These are phyloP conservation scores for Morbakka virulenta DNA, from an alignment of 30 jellyfish, hydroid and myxozoan genomes.

Conservation along the genomic window DNA sequence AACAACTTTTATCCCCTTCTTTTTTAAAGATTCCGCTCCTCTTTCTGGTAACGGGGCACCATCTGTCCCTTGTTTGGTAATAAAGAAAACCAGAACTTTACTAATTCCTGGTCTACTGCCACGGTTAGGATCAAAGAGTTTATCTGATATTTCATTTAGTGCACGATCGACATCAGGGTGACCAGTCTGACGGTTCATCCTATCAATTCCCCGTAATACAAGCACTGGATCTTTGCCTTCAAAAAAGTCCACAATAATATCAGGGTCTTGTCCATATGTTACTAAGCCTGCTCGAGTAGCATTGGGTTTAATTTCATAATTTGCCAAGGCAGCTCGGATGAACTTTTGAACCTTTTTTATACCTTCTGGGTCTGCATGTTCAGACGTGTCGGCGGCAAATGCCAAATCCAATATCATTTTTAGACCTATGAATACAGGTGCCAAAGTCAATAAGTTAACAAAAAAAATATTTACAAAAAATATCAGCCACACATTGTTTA, in stretches of 20 bases:
- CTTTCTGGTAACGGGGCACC: background rate
- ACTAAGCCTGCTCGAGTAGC: background rate
- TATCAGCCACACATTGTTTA: too few relatives aligned
- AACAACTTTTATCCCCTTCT: constrained; percentile 20
- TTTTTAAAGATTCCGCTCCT: constrained; percentile 5
- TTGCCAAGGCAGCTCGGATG: background rate
- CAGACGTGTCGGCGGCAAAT: constrained; percentile 47
- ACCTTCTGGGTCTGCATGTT: background rate
- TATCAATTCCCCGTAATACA: background rate
- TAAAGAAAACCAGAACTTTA: background rate
- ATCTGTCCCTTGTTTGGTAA: background rate
- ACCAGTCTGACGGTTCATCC: background rate
- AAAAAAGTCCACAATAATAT: background rate
- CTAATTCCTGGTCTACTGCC: background rate
- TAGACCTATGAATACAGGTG: constrained; percentile 61
- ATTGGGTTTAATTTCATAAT: too few relatives aligned
- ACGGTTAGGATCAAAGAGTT: background rate
- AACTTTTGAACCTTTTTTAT: background rate
- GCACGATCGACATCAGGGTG: background rate
- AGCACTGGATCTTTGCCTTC: background rate
- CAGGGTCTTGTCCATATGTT: background rate
- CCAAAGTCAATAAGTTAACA: too few relatives aligned
- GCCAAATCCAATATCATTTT: constrained; percentile 11
- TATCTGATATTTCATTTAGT: background rate
- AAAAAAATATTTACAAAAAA: too few relatives aligned